These are phyloP conservation scores for Agrotis puta DNA, from an alignment of 2,888 invertebrate species.

Conservation along the genomic window DNA sequence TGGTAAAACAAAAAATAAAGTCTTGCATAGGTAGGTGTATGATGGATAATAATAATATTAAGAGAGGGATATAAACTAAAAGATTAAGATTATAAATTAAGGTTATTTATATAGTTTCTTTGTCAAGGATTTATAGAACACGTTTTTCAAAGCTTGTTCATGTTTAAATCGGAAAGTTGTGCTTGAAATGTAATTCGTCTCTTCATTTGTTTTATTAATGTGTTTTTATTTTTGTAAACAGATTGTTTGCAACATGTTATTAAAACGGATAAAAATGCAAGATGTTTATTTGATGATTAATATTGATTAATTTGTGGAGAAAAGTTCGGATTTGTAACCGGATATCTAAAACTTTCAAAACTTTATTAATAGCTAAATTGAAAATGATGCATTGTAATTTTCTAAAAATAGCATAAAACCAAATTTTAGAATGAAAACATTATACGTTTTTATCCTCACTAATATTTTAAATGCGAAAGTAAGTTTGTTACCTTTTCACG, in stretches of 20 bases:
- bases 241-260: slow-evolving; percentile 1
- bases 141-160: neutral
- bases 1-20: too few species aligned
- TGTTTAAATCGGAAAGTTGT: neutral
- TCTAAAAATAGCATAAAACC: neutral
- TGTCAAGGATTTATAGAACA: neutral
- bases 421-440: neutral
- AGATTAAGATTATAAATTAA: too few species aligned
- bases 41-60: too few species aligned
- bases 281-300: slow-evolving; percentile 1
- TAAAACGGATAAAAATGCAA: neutral
- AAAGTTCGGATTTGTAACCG: slow-evolving; percentile 1
- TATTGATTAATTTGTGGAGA: neutral
- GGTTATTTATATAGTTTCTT: neutral
- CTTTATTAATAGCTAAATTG: neutral
- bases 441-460: too few species aligned
- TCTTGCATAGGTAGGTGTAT: too few species aligned
- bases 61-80: too few species aligned
- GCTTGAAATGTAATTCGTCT: neutral
- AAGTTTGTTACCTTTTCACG: too few species aligned
- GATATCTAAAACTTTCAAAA: neutral
- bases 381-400: neutral
- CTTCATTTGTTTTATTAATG: neutral
- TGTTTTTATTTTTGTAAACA: neutral
- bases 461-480: too few species aligned